Evolutionary conservation across 2,888 invertebrate genomes (phyloP).

Genomic region (Campoplex nolae): DNA sequence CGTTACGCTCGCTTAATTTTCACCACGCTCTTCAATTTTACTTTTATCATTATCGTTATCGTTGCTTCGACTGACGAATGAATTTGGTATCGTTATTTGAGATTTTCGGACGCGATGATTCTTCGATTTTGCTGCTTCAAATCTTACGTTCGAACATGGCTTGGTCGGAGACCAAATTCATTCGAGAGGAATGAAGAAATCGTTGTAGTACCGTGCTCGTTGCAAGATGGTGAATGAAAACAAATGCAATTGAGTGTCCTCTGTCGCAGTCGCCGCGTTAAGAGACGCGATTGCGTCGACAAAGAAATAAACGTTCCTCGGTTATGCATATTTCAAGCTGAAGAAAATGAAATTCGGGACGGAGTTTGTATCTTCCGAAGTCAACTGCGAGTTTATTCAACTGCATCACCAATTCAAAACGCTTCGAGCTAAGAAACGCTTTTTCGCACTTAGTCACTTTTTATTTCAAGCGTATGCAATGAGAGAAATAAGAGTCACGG

Average conservation of each 20-base stretch:
- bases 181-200: not conserved
- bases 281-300: not conserved
- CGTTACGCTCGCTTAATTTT: constrained; percentile 64
- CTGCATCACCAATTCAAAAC: constrained; percentile 45
- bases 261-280: not conserved
- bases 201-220: too few species aligned
- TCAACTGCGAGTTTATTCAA: constrained; percentile 29
- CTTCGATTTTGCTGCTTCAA: not conserved
- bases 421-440: constrained; percentile 47
- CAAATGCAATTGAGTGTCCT: too few species aligned
- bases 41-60: constrained; percentile 13
- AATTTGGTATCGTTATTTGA: not conserved
- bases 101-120: not conserved
- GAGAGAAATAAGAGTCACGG: not conserved
- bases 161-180: not conserved
- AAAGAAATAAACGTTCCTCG: not conserved
- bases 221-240: too few species aligned
- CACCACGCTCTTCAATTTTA: constrained; percentile 21
- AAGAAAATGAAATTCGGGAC: not conserved
- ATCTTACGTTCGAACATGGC: not conserved
- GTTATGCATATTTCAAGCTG: not conserved
- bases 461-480: constrained; percentile 45
- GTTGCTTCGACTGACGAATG: constrained; percentile 5
- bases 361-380: not conserved
- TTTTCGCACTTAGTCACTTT: constrained; percentile 53